Conservation (phyloP, 2,113 vertebrate genomes). For the Megatriorchis doriae region DNA sequence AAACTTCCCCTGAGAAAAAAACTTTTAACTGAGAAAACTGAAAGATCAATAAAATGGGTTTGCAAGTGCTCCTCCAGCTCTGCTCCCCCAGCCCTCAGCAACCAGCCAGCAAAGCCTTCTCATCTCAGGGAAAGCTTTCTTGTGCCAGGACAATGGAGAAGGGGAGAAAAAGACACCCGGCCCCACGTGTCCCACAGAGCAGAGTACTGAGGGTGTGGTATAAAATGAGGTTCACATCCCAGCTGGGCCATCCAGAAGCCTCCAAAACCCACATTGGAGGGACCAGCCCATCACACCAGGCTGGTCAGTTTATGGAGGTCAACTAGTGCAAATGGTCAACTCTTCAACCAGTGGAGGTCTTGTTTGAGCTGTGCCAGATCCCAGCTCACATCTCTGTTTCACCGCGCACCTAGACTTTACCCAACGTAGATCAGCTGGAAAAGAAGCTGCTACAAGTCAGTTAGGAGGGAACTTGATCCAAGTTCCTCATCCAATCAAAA, state of each 20-base stretch:
- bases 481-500: not conserved
- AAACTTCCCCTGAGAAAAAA: not conserved
- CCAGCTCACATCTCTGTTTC: not conserved
- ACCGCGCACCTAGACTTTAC: not conserved
- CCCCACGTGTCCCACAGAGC: fast-evolving
- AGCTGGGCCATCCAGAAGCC: not conserved
- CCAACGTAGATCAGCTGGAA: not conserved
- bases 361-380: not conserved
- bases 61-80: not conserved
- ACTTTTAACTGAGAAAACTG: not conserved
- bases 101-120: not conserved
- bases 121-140: not conserved
- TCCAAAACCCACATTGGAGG: fast-evolving
- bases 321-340: not conserved
- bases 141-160: not conserved
- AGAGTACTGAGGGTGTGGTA: fast-evolving
- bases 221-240: not conserved
- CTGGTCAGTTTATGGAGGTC: not conserved
- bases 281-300: not conserved
- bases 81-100: not conserved
- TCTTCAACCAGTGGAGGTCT: not conserved
- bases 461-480: not conserved
- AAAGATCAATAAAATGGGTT: not conserved
- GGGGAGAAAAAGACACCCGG: not conserved
- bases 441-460: not conserved